Base-by-base conservation (phyloP, 2,797 vertebrate genomes). In the Geotrypetes seraphini region DNA sequence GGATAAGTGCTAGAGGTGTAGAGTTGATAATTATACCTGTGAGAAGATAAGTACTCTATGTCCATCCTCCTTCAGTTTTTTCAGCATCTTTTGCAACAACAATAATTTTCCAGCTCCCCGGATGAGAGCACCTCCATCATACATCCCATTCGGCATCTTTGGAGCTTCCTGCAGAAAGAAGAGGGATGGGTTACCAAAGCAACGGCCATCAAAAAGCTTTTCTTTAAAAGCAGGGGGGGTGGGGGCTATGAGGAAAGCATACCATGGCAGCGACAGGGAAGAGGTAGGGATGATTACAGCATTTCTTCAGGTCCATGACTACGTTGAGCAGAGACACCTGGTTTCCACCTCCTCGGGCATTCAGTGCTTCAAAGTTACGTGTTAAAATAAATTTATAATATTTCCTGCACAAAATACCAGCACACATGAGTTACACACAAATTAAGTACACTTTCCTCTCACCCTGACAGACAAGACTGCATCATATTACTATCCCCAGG, bases 111-210 rank as follows among this genome's bases (percentile, higher is more conserved):
- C 96, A 43, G 95, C 91, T 17, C 93, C 73, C 69, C 94, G 86
- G 47, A 94, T 96, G 31, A 99, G 85, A 19, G 92, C 78, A 20
- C 79, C 85, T 30, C 95, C 95, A 58, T 99, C 96, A 39, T 97
- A 99, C 93, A 99, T 97, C 55, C 96, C 96, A 45, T 97, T 99
- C 26, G 96, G 96, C 84, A 99, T 94, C 79, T 96, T 98, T 24
- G 95, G 86, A 16, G 95, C 96, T 78, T 99, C 96, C 96, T 99
- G 37, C 27, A 42, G 25, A 33, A 7, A 28, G 3, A 12, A 6
- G 30, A 13, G 1, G 6, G 3, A n/a, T n/a, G n/a, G n/a, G n/a
- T n/a, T n/a, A n/a, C n/a, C n/a, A n/a, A n/a, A n/a, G n/a, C n/a
- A n/a, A n/a, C n/a, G n/a, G n/a, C n/a, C n/a, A n/a, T n/a, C n/a